Evolutionary conservation across 2,797 vertebrate species (phyloP).

Genomic region (Tragelaphus eurycerus): DNA sequence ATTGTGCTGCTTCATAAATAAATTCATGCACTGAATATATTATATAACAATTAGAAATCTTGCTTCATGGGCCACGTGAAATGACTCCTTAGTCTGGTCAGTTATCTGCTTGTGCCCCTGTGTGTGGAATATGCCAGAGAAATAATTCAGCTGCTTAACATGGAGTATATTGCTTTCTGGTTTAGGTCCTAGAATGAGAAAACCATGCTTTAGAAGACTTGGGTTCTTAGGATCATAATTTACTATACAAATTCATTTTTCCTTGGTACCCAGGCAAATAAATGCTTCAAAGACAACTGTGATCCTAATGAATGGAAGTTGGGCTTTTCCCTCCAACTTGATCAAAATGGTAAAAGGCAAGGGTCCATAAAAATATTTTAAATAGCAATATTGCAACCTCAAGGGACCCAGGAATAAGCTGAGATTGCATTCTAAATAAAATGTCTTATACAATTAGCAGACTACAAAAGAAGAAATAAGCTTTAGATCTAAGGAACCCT

Average conservation of each 20-base stretch:
- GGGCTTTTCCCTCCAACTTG: not conserved
- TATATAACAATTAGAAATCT: constrained; percentile 40
- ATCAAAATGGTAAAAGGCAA: constrained; percentile 20
- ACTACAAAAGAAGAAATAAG: constrained; percentile 43
- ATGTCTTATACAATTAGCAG: constrained; percentile 49
- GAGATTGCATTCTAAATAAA: constrained; percentile 51
- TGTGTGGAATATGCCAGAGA: not conserved
- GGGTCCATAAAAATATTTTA: constrained; percentile 2
- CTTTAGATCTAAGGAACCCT: constrained; percentile 49
- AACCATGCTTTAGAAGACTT: not conserved
- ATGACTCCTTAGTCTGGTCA: constrained; percentile 18
- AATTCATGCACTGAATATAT: constrained; percentile 51
- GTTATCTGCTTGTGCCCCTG: not conserved
- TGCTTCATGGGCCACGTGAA: constrained; percentile 31
- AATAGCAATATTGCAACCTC: constrained; percentile 40
- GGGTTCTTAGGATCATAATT: not conserved
- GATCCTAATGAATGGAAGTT: not conserved
- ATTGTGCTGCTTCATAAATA: constrained; percentile 11
- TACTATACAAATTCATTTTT: constrained; percentile 21
- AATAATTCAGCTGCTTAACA: not conserved
- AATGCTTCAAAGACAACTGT: constrained; percentile 37
- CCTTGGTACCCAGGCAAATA: constrained; percentile 4
- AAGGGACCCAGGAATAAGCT: constrained; percentile 20
- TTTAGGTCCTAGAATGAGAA: constrained; percentile 32
- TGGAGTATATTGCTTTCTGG: constrained; percentile 12